Evolutionary conservation across 2,113 vertebrate species (phyloP), one percentile per base, ranked within the genome.

Genomic region (Arizona elegans): DNA sequence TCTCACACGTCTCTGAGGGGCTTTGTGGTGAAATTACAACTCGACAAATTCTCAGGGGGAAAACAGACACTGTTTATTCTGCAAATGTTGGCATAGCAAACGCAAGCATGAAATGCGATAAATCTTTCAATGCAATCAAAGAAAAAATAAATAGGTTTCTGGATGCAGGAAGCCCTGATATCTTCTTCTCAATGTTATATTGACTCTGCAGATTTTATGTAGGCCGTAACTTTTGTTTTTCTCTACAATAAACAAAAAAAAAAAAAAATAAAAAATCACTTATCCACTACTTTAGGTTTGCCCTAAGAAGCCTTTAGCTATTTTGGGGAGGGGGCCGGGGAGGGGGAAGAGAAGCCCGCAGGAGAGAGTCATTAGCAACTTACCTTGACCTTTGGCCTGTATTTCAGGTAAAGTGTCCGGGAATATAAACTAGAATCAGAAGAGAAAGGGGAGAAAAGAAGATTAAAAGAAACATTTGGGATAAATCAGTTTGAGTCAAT

Each of bases 371-470:
- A 26, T 29, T n/a, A 24, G 54, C 4, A 29, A 23, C 97, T 96
- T 98, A 99, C 99, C 98, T 99, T 99, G 91, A 99, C 98, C 97
- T 99, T 99, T 94, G 99, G 99, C 96, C 99, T 98, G 94, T 98
- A 97, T 96, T 98, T 99, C 98, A 99, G 98, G 98, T 98, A 99
- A 96, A 98, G 99, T 33, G 98, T 98, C 96, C 99, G 98, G 96
- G 99, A 99, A 96, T 99, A 99, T 94, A 99, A 98, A 97, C 99
- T 99, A 92, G 94, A 95, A 95, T 93, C n/a, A 70, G 19, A 15
- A 6, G 38, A 29, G 43, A 8, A 56, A 15, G 33, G 7, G 52
- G 33, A 12, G 15, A 56, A 19, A 87, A 21, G 4, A 38, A 24
- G 29, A 86, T 86, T 38, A 53, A 33, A 38, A n/a, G 1, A 38